A percentile compares a stretch with the other conserved stretches of the same genome.
phyloP scores from a whole-genome alignment of 1,140 invertebrate species.

The Mactra quadrangularis region DNA sequence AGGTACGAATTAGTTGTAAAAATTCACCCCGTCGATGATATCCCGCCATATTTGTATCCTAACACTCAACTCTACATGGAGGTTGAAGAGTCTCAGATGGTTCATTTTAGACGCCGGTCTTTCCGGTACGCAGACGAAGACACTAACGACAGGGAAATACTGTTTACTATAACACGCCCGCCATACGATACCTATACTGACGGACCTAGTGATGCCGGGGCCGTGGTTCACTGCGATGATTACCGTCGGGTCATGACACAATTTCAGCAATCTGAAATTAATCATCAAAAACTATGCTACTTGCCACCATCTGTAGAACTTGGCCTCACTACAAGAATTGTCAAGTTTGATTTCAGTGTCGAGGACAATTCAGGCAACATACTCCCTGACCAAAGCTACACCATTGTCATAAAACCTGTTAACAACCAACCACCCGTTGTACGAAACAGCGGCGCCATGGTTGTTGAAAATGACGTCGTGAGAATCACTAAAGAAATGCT shows the following conservation, averaged over 20 bases:
- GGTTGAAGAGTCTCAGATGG: conserved; percentile 81
- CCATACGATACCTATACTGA: conserved; percentile 81
- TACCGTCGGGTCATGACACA: conserved; percentile 69
- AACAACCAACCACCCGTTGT: conserved; percentile 83
- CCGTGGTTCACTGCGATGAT: conserved; percentile 80
- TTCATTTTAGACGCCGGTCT: conserved; percentile 78
- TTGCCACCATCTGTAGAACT: conserved; percentile 81
- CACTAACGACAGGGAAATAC: conserved; percentile 79
- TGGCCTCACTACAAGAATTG: conserved; percentile 80
- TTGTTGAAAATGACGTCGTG: conserved; percentile 79
- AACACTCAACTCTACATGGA: conserved; percentile 79
- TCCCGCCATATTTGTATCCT: conserved; percentile 80
- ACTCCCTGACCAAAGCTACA: conserved; percentile 79
- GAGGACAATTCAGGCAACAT: conserved; percentile 81
- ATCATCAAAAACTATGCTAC: conserved; percentile 83
- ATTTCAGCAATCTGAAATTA: conserved; percentile 83
- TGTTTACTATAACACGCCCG: conserved; percentile 74
- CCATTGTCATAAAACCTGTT: conserved; percentile 80
- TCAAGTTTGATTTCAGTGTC: conserved; percentile 82
- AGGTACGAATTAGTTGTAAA: conserved; percentile 79
- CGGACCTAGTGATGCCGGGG: conserved; percentile 77
- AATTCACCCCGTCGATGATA: conserved; percentile 82
- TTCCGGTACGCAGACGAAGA: conserved; percentile 82
- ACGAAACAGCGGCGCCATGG: conserved; percentile 76
- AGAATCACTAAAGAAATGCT: conserved; percentile 77